phyloP scores from a whole-genome alignment of 2,888 invertebrate species.

The Lasioglossum pauxillum region DNA sequence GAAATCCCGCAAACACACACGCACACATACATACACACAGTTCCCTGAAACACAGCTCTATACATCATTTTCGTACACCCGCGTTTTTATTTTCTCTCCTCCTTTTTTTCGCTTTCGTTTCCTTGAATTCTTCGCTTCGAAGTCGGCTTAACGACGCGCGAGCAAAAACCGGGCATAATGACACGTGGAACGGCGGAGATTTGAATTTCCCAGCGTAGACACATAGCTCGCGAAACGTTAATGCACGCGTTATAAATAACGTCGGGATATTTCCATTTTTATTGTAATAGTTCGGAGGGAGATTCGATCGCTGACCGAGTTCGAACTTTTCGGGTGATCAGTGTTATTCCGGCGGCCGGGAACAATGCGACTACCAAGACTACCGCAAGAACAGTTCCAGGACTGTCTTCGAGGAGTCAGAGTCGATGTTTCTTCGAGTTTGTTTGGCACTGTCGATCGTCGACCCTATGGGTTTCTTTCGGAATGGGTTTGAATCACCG shows the following conservation, averaged over 20 bases:
- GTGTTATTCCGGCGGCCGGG: slow-evolving; percentile 24
- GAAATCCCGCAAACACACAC: background rate
- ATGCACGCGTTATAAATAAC: slow-evolving; percentile 50
- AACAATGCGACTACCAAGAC: slow-evolving; percentile 15
- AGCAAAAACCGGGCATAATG: slow-evolving; percentile 38
- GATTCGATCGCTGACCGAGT: slow-evolving; percentile 29
- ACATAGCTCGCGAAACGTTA: slow-evolving; percentile 19
- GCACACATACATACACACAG: too few species aligned
- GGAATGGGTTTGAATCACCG: background rate
- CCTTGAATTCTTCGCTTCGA: background rate
- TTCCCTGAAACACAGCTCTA: slow-evolving; percentile 4
- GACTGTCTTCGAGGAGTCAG: background rate
- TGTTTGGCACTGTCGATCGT: background rate
- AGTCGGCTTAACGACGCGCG: slow-evolving; percentile 21
- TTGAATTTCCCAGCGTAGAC: slow-evolving; percentile 40
- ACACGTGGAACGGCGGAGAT: slow-evolving; percentile 29
- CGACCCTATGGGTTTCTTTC: background rate
- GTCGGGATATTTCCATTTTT: slow-evolving; percentile 46
- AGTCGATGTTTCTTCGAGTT: background rate
- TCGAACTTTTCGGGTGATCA: slow-evolving; percentile 40
- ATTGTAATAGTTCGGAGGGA: slow-evolving; percentile 36
- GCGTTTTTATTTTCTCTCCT: background rate
- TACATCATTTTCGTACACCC: background rate
- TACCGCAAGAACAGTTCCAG: background rate
- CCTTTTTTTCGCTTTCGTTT: background rate